These are phyloP conservation scores for Thymelicus sylvestris DNA, from an alignment of 2,888 invertebrate genomes.

Conservation along the genomic window DNA sequence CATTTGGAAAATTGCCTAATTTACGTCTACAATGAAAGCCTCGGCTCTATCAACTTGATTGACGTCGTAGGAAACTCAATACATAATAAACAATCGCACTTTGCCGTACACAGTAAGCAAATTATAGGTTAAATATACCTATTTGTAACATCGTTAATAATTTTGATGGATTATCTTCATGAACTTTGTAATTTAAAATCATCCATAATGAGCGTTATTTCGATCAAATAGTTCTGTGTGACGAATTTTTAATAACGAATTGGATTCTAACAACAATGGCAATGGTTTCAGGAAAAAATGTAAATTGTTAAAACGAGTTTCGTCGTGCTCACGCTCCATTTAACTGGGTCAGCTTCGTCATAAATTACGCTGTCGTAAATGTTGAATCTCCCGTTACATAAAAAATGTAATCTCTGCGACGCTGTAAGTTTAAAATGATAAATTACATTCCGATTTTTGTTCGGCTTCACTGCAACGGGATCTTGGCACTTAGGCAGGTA, in stretches of 20 bases:
- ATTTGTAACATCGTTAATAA: neutral
- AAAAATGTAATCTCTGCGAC: slow-evolving; percentile 1
- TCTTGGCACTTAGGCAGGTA: neutral
- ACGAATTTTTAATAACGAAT: neutral
- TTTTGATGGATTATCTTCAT: neutral
- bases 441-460: slow-evolving; percentile 8
- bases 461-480: slow-evolving; percentile 6
- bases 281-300: neutral
- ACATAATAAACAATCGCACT: slow-evolving; percentile 20
- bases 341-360: neutral
- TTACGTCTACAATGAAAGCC: slow-evolving; percentile 51
- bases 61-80: slow-evolving; percentile 42
- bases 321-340: neutral
- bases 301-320: neutral
- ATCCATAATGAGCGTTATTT: neutral
- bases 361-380: slow-evolving; percentile 2
- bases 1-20: slow-evolving; percentile 55
- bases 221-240: neutral
- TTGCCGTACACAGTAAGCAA: neutral
- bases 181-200: neutral
- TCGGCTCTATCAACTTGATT: slow-evolving; percentile 48
- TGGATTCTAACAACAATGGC: neutral
- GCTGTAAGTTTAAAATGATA: slow-evolving; percentile 8
- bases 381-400: slow-evolving; percentile 9
- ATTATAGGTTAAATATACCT: neutral